Conservation (phyloP, 2,113 vertebrate species). For the Sinosuthora webbiana region DNA sequence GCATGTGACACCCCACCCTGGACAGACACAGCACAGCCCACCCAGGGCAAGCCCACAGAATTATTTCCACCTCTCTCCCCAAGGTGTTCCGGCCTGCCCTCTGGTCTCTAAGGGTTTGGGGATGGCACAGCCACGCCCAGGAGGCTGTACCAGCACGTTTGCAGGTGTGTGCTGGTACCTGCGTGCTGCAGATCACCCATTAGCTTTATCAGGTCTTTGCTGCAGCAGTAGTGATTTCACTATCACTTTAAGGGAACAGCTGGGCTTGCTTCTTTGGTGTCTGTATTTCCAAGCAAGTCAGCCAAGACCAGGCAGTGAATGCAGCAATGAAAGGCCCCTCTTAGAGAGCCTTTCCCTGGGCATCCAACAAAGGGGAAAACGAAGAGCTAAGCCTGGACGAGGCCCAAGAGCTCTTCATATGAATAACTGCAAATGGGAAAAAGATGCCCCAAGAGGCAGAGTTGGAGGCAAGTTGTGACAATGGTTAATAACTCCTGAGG, state of each 20-base stretch:
- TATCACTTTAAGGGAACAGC: neutral
- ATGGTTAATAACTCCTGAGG: neutral
- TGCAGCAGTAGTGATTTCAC: neutral
- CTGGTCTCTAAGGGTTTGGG: neutral
- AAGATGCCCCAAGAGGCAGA: neutral
- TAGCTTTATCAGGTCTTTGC: neutral
- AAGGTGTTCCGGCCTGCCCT: neutral
- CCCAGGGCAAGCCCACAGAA: neutral
- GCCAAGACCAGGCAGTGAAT: neutral
- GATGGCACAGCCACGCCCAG: fast-evolving
- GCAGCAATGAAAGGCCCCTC: neutral
- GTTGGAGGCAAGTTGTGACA: neutral
- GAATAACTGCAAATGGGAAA: slow-evolving; percentile 13
- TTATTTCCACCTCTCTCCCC: neutral
- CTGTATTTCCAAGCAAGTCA: neutral
- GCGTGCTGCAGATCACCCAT: neutral
- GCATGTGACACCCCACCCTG: fast-evolving
- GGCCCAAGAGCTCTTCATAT: slow-evolving; percentile 10
- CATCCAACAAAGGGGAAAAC: neutral
- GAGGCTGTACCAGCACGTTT: fast-evolving
- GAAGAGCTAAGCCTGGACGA: neutral
- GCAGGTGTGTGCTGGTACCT: neutral
- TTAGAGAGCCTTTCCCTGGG: neutral
- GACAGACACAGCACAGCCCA: neutral
- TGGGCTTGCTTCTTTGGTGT: neutral